Evolutionary conservation across 2,888 invertebrate genomes (phyloP).

Genomic region (Tupiocoris notatus): DNA sequence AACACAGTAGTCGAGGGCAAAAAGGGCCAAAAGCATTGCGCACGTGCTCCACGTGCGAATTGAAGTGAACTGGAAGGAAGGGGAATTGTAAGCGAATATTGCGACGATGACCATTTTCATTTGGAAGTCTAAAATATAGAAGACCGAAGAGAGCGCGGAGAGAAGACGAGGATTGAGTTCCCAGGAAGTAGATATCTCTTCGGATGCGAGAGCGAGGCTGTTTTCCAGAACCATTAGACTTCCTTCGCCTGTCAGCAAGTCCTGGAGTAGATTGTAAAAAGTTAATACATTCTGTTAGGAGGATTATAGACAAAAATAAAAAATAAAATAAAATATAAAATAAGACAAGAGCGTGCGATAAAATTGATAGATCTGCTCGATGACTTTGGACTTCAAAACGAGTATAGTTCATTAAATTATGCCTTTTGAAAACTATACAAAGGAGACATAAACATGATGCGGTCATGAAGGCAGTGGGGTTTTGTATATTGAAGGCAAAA

Average conservation of each 20-base stretch:
- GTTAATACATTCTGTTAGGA: too few species aligned
- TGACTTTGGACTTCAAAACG: too few species aligned
- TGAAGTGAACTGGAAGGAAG: constrained; percentile 12
- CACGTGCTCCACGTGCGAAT: constrained; percentile 13
- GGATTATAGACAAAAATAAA: too few species aligned
- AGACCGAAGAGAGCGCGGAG: constrained; percentile 19
- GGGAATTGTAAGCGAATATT: constrained; percentile 36
- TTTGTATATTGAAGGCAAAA: too few species aligned
- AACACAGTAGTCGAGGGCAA: constrained; percentile 16
- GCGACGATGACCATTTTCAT: constrained; percentile 40
- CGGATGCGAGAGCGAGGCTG: constrained; percentile 9
- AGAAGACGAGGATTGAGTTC: constrained; percentile 33
- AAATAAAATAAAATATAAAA: too few species aligned
- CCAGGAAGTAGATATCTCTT: constrained; percentile 25
- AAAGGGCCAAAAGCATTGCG: constrained; percentile 1
- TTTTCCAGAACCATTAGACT: constrained; percentile 25
- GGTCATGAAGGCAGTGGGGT: too few species aligned
- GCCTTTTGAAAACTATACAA: too few species aligned
- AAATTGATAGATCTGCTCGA: too few species aligned
- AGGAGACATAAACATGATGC: too few species aligned
- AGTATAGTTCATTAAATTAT: too few species aligned
- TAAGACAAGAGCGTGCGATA: too few species aligned
- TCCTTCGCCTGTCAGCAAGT: constrained; percentile 24
- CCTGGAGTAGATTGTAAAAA: too few species aligned
- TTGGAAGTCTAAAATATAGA: constrained; percentile 34